Evolutionary conservation across 2,888 invertebrate species (phyloP).

Genomic region (Harmothoe impar): DNA sequence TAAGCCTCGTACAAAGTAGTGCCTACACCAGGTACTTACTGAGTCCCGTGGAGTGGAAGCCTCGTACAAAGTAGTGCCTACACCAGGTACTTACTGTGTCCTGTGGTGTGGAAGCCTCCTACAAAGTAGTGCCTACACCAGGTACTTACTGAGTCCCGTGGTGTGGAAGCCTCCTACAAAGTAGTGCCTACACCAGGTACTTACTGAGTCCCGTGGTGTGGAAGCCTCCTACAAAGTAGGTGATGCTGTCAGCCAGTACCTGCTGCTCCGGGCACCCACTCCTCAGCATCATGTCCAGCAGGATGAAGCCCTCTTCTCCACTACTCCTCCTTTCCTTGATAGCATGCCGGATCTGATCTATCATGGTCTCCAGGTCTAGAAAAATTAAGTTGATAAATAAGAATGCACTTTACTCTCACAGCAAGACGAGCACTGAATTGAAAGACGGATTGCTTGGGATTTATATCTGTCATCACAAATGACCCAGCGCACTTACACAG

Average conservation of each 20-base stretch:
- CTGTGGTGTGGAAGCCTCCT: too few relatives aligned
- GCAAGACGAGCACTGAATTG: too few relatives aligned
- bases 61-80: too few relatives aligned
- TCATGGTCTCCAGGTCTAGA: not conserved
- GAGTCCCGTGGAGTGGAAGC: too few relatives aligned
- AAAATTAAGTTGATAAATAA: too few relatives aligned
- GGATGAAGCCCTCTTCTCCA: not conserved
- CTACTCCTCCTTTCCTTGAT: not conserved
- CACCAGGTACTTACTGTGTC: slow-evolving; percentile 53
- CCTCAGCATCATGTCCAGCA: not conserved
- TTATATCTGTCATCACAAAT: too few relatives aligned
- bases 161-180: too few relatives aligned
- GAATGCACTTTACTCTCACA: not conserved
- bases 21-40: too few relatives aligned
- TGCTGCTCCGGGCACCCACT: slow-evolving; percentile 2
- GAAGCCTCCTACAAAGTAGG: slow-evolving; percentile 72
- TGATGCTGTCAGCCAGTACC: slow-evolving; percentile 64
- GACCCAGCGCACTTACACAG: too few relatives aligned
- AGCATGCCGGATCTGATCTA: not conserved
- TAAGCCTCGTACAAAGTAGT: too few relatives aligned
- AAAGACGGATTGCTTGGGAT: too few relatives aligned
- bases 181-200: slow-evolving; percentile 57
- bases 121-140: too few relatives aligned
- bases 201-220: slow-evolving; percentile 72
- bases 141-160: slow-evolving; percentile 60